Evolutionary conservation across 2,113 vertebrate genomes (phyloP).

Genomic region (Sylvilagus bachmani): DNA sequence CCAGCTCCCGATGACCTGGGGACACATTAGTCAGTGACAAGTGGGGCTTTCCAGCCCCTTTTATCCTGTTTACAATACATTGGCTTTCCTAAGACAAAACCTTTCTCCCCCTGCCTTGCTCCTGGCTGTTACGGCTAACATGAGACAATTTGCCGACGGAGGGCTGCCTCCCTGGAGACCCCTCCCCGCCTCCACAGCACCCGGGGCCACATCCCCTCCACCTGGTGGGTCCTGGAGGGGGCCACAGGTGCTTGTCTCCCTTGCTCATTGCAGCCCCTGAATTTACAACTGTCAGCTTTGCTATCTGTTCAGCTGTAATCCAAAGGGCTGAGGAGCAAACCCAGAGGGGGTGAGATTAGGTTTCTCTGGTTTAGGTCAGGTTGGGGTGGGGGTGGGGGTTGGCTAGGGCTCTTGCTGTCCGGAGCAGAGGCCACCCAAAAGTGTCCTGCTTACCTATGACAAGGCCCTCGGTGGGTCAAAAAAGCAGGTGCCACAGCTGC

Average conservation of each 20-base stretch:
- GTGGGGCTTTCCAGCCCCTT: slow-evolving; percentile 87
- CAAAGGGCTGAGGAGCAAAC: not conserved
- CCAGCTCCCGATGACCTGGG: slow-evolving; percentile 87
- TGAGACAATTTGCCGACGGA: slow-evolving; percentile 87
- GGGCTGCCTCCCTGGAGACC: slow-evolving; percentile 60
- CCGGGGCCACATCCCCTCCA: slow-evolving; percentile 71
- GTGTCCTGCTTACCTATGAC: slow-evolving; percentile 36
- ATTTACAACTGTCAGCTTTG: slow-evolving; percentile 55
- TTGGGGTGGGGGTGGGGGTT: not conserved
- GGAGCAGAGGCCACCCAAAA: slow-evolving; percentile 31
- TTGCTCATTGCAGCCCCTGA: slow-evolving; percentile 38
- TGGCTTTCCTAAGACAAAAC: slow-evolving; percentile 88
- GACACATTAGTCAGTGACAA: slow-evolving; percentile 89
- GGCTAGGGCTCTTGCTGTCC: not conserved
- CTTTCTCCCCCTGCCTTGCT: slow-evolving; percentile 78
- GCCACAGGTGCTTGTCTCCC: slow-evolving; percentile 47
- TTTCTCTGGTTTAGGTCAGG: slow-evolving; percentile 49
- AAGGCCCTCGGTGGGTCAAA: not conserved
- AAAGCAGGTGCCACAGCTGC: not conserved
- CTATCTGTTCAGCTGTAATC: slow-evolving; percentile 62
- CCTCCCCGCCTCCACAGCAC: slow-evolving; percentile 24
- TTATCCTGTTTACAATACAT: slow-evolving; percentile 94
- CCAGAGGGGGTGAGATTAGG: slow-evolving; percentile 39
- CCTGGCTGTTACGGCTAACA: slow-evolving; percentile 90
- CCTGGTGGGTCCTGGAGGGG: slow-evolving; percentile 71